Evolutionary conservation across 2,113 vertebrate genomes (phyloP), one percentile per base, ranked within the genome.

Genomic region (Paracanthobrama guichenoti): DNA sequence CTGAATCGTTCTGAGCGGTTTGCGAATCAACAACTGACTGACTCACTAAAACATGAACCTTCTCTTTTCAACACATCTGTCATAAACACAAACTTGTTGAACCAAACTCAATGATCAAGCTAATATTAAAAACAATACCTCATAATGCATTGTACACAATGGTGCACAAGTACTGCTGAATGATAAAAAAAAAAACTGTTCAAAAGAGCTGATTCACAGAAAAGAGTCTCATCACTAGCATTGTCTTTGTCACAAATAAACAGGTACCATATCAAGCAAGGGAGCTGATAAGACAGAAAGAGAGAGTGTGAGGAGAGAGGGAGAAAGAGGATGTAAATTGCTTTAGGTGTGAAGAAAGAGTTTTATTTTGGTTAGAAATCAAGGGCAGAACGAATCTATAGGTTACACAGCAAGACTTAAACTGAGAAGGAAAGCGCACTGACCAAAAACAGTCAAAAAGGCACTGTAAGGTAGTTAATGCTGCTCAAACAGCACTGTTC

Each of bases 361-460:
- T 53, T 22, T 31, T 76, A 76, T 57, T 77, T 59, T 35, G 2
- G 50, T 5, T 16, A 76, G 11, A 42, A 59, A 42, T 59, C 14
- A 6, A 78, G 20, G 6, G 16, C 16, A 46, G 22, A 46, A 46
- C 28, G 1, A 31, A 14, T 42, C 20, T 78, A 4, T 16, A n/a
- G 13, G 35, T 59, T 78, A 78, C 31, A 42, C 22, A 59, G 31
- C 46, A 28, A 75, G 26, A 50, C 46, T 28, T 75, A 28, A 75
- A 20, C 48, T 26, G 46, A 75, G 16, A 75, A 75, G 12, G 42
- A 74, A 74, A 79, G 76, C 16, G 31, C 35, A 55, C 44, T 46
- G 69, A 35, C 22, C 35, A 84, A 80, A 74, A 83, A 42, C 35
- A 39, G 26, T 59, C 18, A 13, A 72, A 62, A 24, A 72, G 83